Base-by-base conservation (phyloP, 2,113 vertebrate species). In the Gopherus evgoodei region DNA sequence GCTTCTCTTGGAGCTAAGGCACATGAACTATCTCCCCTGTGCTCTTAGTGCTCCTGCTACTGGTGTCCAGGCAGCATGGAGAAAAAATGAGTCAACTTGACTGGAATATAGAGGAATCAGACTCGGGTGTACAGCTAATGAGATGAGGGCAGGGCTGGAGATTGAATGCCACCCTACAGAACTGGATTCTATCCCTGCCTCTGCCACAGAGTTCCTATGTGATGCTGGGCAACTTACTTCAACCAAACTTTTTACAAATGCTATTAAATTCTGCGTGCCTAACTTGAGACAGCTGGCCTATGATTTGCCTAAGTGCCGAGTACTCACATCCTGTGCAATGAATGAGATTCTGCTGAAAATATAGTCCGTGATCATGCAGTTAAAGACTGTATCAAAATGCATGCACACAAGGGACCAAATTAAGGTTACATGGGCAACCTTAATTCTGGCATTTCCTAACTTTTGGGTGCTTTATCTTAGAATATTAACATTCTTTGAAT, bases 1-100 rank as follows among this genome's bases (percentile, higher is more conserved):
- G 5, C 6, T 38, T 17, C 29, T 54, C 86, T 57, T 75, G 54
- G 22, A 59, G 17, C 88, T 52, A 76, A 86, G 13, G 57, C 44
- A 2, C 78, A 35, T 25, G 81, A 78, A 29, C 1, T 1, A 2
- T 1, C 35, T 11, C 31, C 65, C 76, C 24, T 1, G 1, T 5
- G 24, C 12, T 2, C 86, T 16, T 22, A 75, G 72, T 25, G 24
- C 35, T 2, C 29, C 76, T 25, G 24, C 35, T 2, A 24, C 76
- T 89, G 93, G 16, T 6, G 21, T 79, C 54, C 13, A 0, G 35
- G 65, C 16, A n/a, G 14, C 62, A 65, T 17, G 65, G 1, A 52
- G 6, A 11, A 8, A 11, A 8, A 21, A 62, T 24, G 1, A 6
- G 29, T 3, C 1, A 24, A n/a, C 9, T 6, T 9, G n/a, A 57